These are phyloP conservation scores for Florisuga fusca DNA, from an alignment of 2,797 vertebrate genomes.

Conservation along the genomic window DNA sequence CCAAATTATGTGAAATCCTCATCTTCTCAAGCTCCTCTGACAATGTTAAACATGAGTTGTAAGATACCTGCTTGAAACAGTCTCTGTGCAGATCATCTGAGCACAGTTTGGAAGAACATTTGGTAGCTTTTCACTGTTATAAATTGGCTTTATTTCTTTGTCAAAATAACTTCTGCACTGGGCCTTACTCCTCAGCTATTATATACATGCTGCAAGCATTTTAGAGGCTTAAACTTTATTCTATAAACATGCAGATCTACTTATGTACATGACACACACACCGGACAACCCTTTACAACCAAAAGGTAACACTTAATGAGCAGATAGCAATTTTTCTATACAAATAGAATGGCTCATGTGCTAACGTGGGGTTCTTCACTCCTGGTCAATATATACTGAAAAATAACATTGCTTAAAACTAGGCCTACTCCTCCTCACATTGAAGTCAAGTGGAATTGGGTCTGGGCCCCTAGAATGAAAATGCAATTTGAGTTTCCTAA, in stretches of 20 bases:
- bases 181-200: slow-evolving; percentile 28
- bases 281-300: neutral
- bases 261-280: neutral
- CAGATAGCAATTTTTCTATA: neutral
- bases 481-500: neutral
- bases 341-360: neutral
- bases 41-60: slow-evolving; percentile 49
- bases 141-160: slow-evolving; percentile 60
- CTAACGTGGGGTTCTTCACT: neutral
- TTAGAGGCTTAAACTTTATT: slow-evolving; percentile 20
- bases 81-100: slow-evolving; percentile 50
- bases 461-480: neutral
- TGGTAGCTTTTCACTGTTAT: slow-evolving; percentile 27
- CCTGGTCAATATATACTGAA: neutral
- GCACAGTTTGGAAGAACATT: slow-evolving; percentile 46
- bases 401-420: neutral
- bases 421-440: neutral
- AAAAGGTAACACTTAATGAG: neutral
- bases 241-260: neutral
- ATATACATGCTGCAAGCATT: slow-evolving; percentile 21
- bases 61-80: slow-evolving; percentile 41
- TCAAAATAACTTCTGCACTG: slow-evolving; percentile 17
- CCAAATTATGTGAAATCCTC: slow-evolving; percentile 33
- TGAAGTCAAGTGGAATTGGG: neutral
- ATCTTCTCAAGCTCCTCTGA: slow-evolving; percentile 36